These are phyloP conservation scores for Carettochelys insculpta DNA, from an alignment of 2,113 vertebrate genomes.

Conservation along the genomic window DNA sequence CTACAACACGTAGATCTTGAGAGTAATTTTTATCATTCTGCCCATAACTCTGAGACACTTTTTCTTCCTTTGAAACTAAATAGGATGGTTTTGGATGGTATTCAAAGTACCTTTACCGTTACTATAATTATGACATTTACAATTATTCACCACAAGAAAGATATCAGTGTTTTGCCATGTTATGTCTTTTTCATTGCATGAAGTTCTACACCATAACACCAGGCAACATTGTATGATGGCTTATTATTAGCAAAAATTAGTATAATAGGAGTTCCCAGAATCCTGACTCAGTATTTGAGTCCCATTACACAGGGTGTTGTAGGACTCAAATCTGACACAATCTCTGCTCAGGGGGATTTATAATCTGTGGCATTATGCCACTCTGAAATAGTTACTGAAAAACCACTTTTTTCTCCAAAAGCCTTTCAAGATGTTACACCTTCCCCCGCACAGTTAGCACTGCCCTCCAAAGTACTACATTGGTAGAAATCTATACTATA, in stretches of 20 bases:
- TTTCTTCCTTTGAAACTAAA: neutral
- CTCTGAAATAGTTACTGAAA: neutral
- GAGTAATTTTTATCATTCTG: neutral
- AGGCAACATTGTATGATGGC: neutral
- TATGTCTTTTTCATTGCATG: neutral
- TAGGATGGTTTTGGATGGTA: neutral
- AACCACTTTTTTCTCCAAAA: neutral
- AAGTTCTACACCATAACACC: neutral
- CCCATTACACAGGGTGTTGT: neutral
- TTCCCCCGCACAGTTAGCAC: neutral
- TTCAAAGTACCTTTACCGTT: neutral
- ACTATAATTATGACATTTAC: neutral
- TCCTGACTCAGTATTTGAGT: neutral
- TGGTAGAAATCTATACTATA: neutral
- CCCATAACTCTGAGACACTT: neutral
- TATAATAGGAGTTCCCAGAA: neutral
- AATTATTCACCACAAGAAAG: neutral
- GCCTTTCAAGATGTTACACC: neutral
- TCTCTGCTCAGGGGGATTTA: neutral
- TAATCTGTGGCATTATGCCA: neutral
- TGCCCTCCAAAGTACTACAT: neutral
- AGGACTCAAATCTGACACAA: neutral
- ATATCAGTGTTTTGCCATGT: neutral
- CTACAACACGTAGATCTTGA: neutral
- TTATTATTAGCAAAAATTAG: neutral